Base-by-base conservation (phyloP, 2,113 vertebrate genomes). In the Alosa alosa region DNA sequence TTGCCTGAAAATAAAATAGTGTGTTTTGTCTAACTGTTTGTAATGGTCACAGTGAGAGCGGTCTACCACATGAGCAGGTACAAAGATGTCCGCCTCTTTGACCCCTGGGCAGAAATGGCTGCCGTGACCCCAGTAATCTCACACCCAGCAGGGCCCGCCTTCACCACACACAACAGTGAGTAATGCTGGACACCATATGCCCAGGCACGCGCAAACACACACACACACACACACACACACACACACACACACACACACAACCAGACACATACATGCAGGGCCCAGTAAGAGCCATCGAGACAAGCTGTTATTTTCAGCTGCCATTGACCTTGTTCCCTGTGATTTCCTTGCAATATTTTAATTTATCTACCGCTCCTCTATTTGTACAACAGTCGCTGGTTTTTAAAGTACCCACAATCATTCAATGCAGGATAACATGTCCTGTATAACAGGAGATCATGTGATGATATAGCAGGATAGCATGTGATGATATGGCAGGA, bases 181-280 rank as follows among this genome's bases (percentile, higher is more conserved):
- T 78, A 78, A 36, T 78, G 72, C 72, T 39, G 31, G 31, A 72
- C 64, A 72, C 64, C 72, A 41, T 78, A 78, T 78, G 20, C 22
- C 22, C 47, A n/a, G 41, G 20, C 41, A 68, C 83, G 55, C 68
- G 81, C 7, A 85, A 25, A 78, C 36, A 50, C 11, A 78, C n/a
- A 50, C 47, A 49, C 31, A 81, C 47, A 52, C 8, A 13, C 44
- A 45, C 46, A 83, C 20, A 52, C 44, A 50, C 15, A n/a, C 18
- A 64, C 57, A 64, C 57, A 64, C 57, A 64, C 57, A 64, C 22
- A n/a, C 1, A n/a, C 6, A 64, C 57, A 64, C 4, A 64, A 17
- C n/a, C 9, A 78, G 2, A 15, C 72, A 78, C 31, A 78, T 15
- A 78, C 72, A 78, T 3, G 9, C 31, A 39, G 15, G 36, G 10